A percentile compares a stretch with the other conserved stretches of the same genome.
Conservation (phyloP, 2,797 vertebrate species). For the Myripristis murdjan region DNA sequence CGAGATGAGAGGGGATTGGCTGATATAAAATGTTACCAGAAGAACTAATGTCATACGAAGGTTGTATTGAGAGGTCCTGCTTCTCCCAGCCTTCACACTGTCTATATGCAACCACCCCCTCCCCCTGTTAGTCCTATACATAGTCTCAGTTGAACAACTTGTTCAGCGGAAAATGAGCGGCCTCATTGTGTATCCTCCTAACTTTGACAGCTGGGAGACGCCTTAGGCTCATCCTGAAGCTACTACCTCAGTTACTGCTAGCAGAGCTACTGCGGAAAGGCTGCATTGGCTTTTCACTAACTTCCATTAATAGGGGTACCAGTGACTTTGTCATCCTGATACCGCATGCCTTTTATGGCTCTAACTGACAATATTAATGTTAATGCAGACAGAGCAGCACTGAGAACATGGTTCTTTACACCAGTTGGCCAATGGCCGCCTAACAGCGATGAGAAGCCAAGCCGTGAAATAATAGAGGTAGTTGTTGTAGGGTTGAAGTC, state of each 20-base stretch:
- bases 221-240: conserved; percentile 82
- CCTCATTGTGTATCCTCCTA: conserved; percentile 64
- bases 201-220: conserved; percentile 79
- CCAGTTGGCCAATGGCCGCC: conserved; percentile 30
- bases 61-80: conserved; percentile 63
- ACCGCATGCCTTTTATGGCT: conserved; percentile 9
- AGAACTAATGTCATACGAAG: conserved; percentile 61
- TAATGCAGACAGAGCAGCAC: conserved; percentile 13
- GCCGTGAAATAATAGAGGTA: conserved; percentile 13
- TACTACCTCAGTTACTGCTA: conserved; percentile 66
- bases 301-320: conserved; percentile 41
- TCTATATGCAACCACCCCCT: conserved; percentile 53
- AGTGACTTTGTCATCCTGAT: conserved; percentile 38
- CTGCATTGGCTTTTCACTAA: conserved; percentile 45
- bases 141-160: conserved; percentile 67
- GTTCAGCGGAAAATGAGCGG: conserved; percentile 69
- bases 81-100: conserved; percentile 49
- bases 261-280: conserved; percentile 48
- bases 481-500: conserved; percentile 41
- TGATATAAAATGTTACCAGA: conserved; percentile 52
- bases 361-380: conserved; percentile 45
- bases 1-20: conserved; percentile 38
- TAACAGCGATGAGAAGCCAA: conserved; percentile 38
- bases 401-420: conserved; percentile 12
- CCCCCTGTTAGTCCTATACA: conserved; percentile 69